A percentile compares a stretch with the other conserved stretches of the same genome.
Evolutionary conservation across 1,140 invertebrate genomes (phyloP).

Genomic region (Drosophila dunni): DNA sequence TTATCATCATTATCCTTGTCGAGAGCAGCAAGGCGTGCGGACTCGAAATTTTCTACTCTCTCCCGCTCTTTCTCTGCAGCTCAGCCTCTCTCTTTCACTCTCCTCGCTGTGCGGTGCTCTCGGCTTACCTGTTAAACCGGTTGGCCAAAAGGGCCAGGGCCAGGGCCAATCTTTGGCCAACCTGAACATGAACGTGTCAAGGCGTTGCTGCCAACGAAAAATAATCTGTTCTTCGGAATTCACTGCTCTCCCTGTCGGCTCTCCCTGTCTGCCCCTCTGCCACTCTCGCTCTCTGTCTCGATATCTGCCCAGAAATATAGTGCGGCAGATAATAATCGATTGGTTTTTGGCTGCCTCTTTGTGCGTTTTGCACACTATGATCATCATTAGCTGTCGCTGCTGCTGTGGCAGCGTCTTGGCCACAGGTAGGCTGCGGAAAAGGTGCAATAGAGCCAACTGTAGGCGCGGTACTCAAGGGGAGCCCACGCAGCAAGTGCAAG

Average conservation of each 20-base stretch:
- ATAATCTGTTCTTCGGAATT: slow-evolving; percentile 79
- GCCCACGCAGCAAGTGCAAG: slow-evolving; percentile 56
- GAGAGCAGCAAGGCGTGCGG: slow-evolving; percentile 58
- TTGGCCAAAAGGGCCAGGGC: slow-evolving; percentile 71
- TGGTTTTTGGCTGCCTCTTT: slow-evolving; percentile 74
- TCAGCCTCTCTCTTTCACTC: neutral
- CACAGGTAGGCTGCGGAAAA: slow-evolving; percentile 56
- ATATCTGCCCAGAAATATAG: slow-evolving; percentile 53
- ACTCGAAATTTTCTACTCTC: slow-evolving; percentile 19
- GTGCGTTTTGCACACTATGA: slow-evolving; percentile 73
- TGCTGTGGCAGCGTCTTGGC: slow-evolving; percentile 31
- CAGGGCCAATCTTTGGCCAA: slow-evolving; percentile 30
- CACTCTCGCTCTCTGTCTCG: slow-evolving; percentile 2
- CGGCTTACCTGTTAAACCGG: slow-evolving; percentile 74
- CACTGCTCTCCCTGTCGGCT: slow-evolving; percentile 17
- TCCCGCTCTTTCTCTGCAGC: neutral
- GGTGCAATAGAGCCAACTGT: slow-evolving; percentile 61
- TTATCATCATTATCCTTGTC: slow-evolving; percentile 61
- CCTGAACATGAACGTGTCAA: slow-evolving; percentile 62
- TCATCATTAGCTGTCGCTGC: slow-evolving; percentile 71
- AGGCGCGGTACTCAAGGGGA: slow-evolving; percentile 56
- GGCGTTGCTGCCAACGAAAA: slow-evolving; percentile 62
- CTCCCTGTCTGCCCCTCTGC: slow-evolving; percentile 4
- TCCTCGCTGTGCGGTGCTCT: neutral
- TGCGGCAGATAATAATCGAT: slow-evolving; percentile 80